Percentiles rank a stretch among this genome's conserved stretches.
These are phyloP conservation scores for Darevskia nairensis DNA, from an alignment of 2,797 vertebrate genomes.

Conservation along the genomic window DNA sequence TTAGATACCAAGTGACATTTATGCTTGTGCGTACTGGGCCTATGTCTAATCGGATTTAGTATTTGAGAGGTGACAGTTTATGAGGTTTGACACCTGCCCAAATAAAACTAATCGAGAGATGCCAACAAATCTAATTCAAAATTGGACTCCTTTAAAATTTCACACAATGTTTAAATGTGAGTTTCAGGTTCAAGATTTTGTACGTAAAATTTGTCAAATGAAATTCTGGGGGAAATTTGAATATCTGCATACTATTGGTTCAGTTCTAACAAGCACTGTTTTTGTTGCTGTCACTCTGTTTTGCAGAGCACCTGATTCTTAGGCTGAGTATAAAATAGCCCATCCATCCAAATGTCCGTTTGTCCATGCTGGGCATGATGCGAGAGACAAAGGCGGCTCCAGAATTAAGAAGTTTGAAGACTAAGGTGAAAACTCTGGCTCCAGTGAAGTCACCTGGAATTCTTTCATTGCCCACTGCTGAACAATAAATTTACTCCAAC, in stretches of 20 bases:
- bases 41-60: constrained; percentile 17
- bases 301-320: no score
- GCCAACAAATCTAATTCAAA: not conserved
- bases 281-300: not conserved
- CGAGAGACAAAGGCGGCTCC: not conserved
- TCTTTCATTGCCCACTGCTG: not conserved
- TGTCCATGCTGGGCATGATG: no score
- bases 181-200: not conserved
- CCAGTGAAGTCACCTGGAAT: not conserved
- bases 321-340: no score
- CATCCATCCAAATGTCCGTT: no score
- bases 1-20: constrained; percentile 18
- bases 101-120: not conserved
- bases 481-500: not conserved
- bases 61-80: not conserved
- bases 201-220: not conserved
- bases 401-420: not conserved
- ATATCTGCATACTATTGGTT: not conserved
- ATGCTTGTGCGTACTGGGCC: not conserved
- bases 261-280: not conserved
- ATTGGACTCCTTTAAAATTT: not conserved
- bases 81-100: constrained; percentile 19
- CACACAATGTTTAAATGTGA: not conserved
- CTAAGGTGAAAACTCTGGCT: not conserved
- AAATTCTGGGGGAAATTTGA: not conserved